Conservation (phyloP, 2,888 invertebrate genomes). For the Perizoma affinitatum region DNA sequence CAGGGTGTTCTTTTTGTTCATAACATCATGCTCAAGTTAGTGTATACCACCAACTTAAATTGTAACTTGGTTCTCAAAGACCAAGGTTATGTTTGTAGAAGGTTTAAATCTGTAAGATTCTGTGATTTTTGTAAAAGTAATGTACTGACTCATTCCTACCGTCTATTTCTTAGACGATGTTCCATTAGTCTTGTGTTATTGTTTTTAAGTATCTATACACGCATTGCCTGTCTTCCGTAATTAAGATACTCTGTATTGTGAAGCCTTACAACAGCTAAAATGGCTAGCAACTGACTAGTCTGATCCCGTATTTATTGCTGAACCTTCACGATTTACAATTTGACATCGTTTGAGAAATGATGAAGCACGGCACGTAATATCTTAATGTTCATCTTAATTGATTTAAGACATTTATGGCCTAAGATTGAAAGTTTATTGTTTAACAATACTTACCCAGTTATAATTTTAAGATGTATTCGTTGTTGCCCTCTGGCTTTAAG, state of each 20-base stretch:
- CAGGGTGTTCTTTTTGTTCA: slow-evolving; percentile 46
- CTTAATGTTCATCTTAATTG: slow-evolving; percentile 63
- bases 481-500: slow-evolving; percentile 28
- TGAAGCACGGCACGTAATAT: slow-evolving; percentile 40
- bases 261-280: slow-evolving; percentile 9
- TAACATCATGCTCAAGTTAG: no score
- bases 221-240: background rate
- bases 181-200: background rate
- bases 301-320: slow-evolving; percentile 22
- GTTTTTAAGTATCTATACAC: background rate
- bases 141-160: no score
- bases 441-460: slow-evolving; percentile 32
- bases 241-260: background rate
- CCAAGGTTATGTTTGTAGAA: no score
- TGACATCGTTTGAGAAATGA: slow-evolving; percentile 43
- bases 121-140: no score
- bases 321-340: slow-evolving; percentile 29
- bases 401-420: slow-evolving; percentile 45
- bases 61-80: no score
- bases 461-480: slow-evolving; percentile 9
- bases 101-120: no score
- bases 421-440: slow-evolving; percentile 48
- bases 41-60: no score
- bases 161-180: no score
- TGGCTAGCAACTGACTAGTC: slow-evolving; percentile 6